Percentiles rank a stretch among this genome's conserved stretches.
phyloP scores from a whole-genome alignment of 2,797 vertebrate genomes.

The Paratrypauchen microcephalus region DNA sequence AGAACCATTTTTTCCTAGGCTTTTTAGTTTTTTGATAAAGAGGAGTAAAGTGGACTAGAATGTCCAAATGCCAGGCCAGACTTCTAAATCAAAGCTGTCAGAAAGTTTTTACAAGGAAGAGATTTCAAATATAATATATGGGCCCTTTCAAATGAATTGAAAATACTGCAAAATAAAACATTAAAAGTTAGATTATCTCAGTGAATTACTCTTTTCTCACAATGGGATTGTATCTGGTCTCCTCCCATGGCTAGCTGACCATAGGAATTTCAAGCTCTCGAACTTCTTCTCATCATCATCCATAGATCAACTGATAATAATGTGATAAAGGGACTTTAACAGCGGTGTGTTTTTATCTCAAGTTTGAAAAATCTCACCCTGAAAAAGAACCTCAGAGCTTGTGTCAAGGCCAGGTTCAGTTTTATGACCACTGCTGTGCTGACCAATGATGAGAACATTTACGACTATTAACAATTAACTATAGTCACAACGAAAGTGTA shows the following conservation, averaged over 20 bases:
- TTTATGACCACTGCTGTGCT: conserved; percentile 1
- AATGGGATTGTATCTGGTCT: background rate
- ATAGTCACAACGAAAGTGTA: conserved; percentile 34
- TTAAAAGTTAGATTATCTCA: background rate
- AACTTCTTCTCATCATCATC: background rate
- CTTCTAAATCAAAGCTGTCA: conserved; percentile 2
- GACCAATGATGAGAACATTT: conserved; percentile 12
- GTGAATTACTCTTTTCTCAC: background rate
- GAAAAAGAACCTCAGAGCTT: background rate
- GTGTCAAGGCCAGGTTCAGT: conserved; percentile 22
- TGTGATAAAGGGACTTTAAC: background rate
- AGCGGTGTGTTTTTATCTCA: background rate
- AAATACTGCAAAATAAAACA: background rate
- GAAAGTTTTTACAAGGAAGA: background rate
- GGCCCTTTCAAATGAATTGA: background rate
- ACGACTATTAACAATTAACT: conserved; percentile 6
- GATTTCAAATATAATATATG: background rate
- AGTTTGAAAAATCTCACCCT: conserved; percentile 4
- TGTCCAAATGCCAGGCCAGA: conserved; percentile 24
- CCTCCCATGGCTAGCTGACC: background rate
- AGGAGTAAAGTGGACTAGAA: conserved; percentile 4
- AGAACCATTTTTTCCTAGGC: conserved; percentile 8
- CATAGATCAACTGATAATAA: background rate
- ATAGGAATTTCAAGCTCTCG: background rate
- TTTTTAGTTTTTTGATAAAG: conserved; percentile 17